Percentiles rank a stretch among this genome's conserved stretches.
Evolutionary conservation across 2,797 vertebrate species (phyloP).

Genomic region (Alosa sapidissima): DNA sequence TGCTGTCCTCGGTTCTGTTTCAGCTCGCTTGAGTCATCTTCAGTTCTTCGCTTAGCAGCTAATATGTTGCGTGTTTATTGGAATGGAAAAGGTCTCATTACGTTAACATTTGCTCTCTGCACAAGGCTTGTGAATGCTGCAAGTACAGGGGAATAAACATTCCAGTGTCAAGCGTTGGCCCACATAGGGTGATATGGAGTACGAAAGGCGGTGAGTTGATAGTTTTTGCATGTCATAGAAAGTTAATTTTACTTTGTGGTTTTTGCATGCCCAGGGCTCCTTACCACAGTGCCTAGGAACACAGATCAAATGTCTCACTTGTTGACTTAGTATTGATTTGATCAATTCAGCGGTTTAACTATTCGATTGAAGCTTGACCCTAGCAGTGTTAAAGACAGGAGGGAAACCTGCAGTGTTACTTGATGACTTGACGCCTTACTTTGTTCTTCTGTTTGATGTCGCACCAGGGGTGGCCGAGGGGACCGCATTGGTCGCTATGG

Average conservation of each 20-base stretch:
- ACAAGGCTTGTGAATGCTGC: slow-evolving; percentile 1
- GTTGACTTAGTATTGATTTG: background rate
- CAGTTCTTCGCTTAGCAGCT: background rate
- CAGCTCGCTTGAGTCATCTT: background rate
- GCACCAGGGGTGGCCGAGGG: slow-evolving; percentile 79
- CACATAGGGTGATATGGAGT: slow-evolving; percentile 5
- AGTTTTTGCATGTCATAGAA: background rate
- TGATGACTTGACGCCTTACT: background rate
- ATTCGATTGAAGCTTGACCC: background rate
- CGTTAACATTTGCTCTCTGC: background rate
- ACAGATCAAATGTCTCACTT: background rate
- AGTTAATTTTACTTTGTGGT: background rate
- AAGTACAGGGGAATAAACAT: background rate
- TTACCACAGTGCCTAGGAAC: background rate
- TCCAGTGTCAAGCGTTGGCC: background rate
- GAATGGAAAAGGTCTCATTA: background rate
- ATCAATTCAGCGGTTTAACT: background rate
- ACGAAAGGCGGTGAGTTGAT: background rate
- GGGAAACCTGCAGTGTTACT: background rate
- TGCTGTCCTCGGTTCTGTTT: background rate
- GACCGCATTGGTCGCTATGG: slow-evolving; percentile 87
- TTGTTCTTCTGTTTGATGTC: slow-evolving; percentile 28
- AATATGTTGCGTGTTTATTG: background rate
- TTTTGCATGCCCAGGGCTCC: background rate
- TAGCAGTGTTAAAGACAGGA: background rate